These are phyloP conservation scores for Lobophora halterata DNA, from an alignment of 2,888 invertebrate genomes.

Conservation along the genomic window DNA sequence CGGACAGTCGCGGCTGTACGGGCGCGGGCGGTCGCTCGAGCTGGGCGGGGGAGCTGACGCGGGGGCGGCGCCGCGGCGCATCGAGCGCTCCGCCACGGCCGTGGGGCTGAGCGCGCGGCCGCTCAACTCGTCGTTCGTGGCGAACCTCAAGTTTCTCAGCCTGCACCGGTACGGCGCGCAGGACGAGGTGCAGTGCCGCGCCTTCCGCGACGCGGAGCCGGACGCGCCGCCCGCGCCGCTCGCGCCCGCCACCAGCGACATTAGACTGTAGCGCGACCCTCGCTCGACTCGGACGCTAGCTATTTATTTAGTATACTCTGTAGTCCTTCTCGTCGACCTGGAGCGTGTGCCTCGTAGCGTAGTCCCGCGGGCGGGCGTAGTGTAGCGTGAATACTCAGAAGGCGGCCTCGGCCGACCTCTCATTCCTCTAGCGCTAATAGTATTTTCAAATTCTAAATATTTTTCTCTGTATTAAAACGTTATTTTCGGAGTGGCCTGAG, in stretches of 20 bases:
- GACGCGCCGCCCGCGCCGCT: conserved; percentile 36
- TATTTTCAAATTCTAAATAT: conserved; percentile 54
- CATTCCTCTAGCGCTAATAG: conserved; percentile 72
- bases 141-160: conserved; percentile 68
- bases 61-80: conserved; percentile 49
- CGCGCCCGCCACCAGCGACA: conserved; percentile 53
- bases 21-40: conserved; percentile 70
- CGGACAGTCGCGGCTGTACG: conserved; percentile 66
- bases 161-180: conserved; percentile 69
- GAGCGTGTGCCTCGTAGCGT: conserved; percentile 63
- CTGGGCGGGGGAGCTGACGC: conserved; percentile 50
- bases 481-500: conserved; percentile 51
- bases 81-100: conserved; percentile 69
- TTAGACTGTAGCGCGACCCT: conserved; percentile 55
- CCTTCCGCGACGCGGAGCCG: conserved; percentile 20
- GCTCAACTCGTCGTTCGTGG: conserved; percentile 67
- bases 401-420: conserved; percentile 64
- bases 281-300: conserved; percentile 34
- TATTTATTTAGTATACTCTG: conserved; percentile 67
- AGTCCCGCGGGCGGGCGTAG: conserved; percentile 43
- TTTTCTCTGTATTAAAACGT: conserved; percentile 36
- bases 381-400: conserved; percentile 72
- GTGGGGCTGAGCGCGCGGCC: conserved; percentile 61
- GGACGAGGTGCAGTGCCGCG: conserved; percentile 48
- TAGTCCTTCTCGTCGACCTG: conserved; percentile 66